Base-by-base conservation (phyloP, 2,888 invertebrate species). In the Chelonus formosanus region DNA sequence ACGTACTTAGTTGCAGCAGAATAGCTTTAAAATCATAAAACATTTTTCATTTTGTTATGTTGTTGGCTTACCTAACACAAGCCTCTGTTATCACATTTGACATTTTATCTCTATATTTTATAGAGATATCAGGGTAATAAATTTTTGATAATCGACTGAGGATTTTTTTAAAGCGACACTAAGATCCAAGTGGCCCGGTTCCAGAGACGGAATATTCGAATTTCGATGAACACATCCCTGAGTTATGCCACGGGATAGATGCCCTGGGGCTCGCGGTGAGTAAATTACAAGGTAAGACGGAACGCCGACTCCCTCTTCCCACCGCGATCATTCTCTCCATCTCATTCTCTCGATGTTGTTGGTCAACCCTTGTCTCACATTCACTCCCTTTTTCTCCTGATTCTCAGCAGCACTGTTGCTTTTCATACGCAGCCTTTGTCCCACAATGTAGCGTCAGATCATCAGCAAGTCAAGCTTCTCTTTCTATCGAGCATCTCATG, bases 211-310 rank as follows among this genome's bases (percentile, higher is more conserved):
- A 50, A 80, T 70, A 78, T 76, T 74, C 67, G 71, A 71, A 74
- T 66, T 64, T 72, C 72, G 71, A 73, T 73, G 73, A 73, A 74
- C 70, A 74, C 76, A 76, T 77, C 76, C 76, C 80, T 81, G 80
- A 78, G 76, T 80, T 81, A 77, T 79, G 76, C 79, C 77, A 78
- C 73, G 76, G 79, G 78, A 79, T 78, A 77, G 76, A 80, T 80
- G 78, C 80, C 80, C 80, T 71, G 74, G 74, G 80, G 80, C 78
- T 75, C 73, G 81, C 81, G 81, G 81, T 81, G 80, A 80, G 81
- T 81, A 81, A 81, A 81, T 81, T 81, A 81, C 81, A 81, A 81
- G 81, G 81, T 79, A 81, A 79, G 78, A 76, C 78, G 78, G 78
- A 80, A 78, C 77, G 75, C 77, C 75, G 76, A 77, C 76, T 76